These are phyloP conservation scores for Myopa tessellatipennis DNA, from an alignment of 2,888 invertebrate genomes.

Conservation along the genomic window DNA sequence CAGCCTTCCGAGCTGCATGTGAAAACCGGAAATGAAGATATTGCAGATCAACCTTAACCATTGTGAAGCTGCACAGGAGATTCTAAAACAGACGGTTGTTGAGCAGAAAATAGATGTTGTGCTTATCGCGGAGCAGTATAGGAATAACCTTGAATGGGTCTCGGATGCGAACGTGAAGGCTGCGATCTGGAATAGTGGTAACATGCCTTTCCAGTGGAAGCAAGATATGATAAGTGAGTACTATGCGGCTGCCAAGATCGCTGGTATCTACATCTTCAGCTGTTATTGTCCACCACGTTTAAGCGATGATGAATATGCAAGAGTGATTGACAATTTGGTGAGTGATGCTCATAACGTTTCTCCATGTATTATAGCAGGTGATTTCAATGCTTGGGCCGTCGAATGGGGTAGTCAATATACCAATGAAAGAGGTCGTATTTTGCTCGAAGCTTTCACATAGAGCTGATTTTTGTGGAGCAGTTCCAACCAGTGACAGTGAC, in stretches of 20 bases:
- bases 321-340: too few species aligned
- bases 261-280: neutral
- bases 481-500: too few species aligned
- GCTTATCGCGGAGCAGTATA: neutral
- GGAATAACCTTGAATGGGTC: neutral
- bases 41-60: neutral
- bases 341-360: too few species aligned
- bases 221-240: neutral
- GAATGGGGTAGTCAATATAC: neutral
- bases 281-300: too few species aligned
- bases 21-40: neutral
- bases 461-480: too few species aligned
- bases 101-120: too few species aligned
- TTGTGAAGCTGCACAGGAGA: too few species aligned
- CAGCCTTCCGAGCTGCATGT: neutral
- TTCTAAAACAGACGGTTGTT: too few species aligned
- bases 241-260: neutral
- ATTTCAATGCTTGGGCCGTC: too few species aligned
- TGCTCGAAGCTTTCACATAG: conserved; percentile 11
- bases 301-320: too few species aligned
- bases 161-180: neutral
- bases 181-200: neutral
- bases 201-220: conserved; percentile 2
- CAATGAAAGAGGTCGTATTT: neutral
- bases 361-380: too few species aligned